Conservation (phyloP, 1,140 invertebrate genomes). For the Gerris buenoi region DNA sequence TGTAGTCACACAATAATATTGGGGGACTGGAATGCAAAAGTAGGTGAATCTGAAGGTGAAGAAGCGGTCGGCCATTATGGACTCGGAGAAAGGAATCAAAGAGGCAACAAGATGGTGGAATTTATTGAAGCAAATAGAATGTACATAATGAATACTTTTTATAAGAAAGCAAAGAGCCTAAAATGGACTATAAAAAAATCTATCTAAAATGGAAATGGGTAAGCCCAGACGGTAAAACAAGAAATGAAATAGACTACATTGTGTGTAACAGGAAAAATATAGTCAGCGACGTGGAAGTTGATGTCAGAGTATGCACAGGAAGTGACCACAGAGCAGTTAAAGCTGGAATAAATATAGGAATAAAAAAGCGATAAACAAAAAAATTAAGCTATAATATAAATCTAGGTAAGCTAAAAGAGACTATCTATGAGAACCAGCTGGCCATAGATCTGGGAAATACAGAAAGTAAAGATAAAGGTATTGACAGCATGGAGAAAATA, state of each 20-base stretch:
- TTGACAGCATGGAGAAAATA: background rate
- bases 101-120: background rate
- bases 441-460: background rate
- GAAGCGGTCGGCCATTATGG: background rate
- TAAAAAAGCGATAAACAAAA: background rate
- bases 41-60: too few species aligned
- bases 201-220: conserved; percentile 5
- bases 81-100: background rate
- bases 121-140: background rate
- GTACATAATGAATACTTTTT: background rate
- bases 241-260: conserved; percentile 7
- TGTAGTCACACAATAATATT: too few species aligned
- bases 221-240: conserved; percentile 4
- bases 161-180: background rate
- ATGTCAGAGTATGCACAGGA: background rate
- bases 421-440: background rate
- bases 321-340: conserved; percentile 7
- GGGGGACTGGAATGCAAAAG: too few species aligned
- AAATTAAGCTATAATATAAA: background rate
- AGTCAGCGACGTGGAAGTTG: background rate
- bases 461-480: background rate
- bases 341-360: background rate
- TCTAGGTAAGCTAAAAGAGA: background rate
- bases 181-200: too few species aligned
- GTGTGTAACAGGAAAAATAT: background rate